Percentiles rank a stretch among this genome's conserved stretches.
These are phyloP conservation scores for Alaudala cheleensis DNA, from an alignment of 2,113 vertebrate species.

Conservation along the genomic window DNA sequence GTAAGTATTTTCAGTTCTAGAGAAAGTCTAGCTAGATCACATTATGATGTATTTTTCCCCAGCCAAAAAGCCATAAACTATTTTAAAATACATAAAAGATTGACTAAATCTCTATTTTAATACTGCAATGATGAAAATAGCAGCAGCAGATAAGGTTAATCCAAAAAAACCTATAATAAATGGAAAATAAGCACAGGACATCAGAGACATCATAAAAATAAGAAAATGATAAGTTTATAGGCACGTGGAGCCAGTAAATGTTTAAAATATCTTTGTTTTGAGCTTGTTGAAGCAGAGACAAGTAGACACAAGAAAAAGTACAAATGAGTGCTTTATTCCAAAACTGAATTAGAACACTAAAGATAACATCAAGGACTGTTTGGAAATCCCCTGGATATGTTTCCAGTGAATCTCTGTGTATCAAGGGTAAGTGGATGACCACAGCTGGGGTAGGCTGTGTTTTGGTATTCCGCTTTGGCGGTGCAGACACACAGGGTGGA, in stretches of 20 bases:
- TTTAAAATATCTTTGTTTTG: conserved; percentile 38
- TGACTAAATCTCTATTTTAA: neutral
- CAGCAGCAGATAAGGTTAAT: neutral
- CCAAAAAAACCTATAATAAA: neutral
- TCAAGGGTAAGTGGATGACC: conserved; percentile 37
- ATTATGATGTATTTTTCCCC: neutral
- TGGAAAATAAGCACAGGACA: neutral
- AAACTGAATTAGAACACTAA: conserved; percentile 24
- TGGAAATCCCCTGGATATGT: conserved; percentile 59
- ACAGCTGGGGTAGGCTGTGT: neutral
- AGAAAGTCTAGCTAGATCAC: neutral
- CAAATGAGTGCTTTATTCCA: conserved; percentile 33
- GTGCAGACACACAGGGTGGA: neutral
- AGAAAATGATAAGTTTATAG: neutral
- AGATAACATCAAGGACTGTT: conserved; percentile 51
- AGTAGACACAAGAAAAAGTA: conserved; percentile 62
- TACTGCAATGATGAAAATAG: neutral
- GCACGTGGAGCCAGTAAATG: neutral
- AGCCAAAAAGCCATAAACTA: neutral
- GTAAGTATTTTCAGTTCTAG: neutral
- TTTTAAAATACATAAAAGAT: neutral
- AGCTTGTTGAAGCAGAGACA: conserved; percentile 31
- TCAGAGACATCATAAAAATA: neutral
- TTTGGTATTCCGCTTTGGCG: neutral
- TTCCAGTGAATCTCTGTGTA: conserved; percentile 19